These are phyloP conservation scores for Scopus umbretta DNA, from an alignment of 2,113 vertebrate species.

Conservation along the genomic window DNA sequence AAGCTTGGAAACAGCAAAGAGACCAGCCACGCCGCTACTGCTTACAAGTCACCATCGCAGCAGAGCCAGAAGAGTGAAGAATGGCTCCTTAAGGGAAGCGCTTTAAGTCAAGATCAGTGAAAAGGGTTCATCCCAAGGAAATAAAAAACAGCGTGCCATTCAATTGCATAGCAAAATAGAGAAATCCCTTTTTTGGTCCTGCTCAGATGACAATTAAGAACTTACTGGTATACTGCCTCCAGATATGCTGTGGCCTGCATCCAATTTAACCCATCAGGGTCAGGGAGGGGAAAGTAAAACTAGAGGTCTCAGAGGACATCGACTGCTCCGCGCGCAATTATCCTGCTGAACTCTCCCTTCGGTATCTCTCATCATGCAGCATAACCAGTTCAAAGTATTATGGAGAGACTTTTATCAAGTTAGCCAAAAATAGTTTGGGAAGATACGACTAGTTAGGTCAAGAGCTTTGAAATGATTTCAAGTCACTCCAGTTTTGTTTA, in stretches of 20 bases:
- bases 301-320: background rate
- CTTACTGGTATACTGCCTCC: background rate
- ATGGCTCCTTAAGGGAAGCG: background rate
- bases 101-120: background rate
- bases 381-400: background rate
- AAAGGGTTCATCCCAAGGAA: background rate
- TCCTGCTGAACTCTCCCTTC: background rate
- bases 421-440: background rate
- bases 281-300: background rate
- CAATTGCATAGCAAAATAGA: fast-evolving
- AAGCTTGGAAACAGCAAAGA: background rate
- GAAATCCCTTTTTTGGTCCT: background rate
- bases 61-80: background rate
- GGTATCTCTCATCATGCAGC: background rate
- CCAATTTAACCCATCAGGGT: background rate
- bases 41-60: background rate
- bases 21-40: background rate
- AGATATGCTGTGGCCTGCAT: background rate
- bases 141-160: fast-evolving
- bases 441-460: background rate
- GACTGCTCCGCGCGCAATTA: background rate
- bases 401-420: background rate
- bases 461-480: background rate
- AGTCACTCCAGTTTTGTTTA: background rate
- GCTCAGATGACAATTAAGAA: background rate